These are phyloP conservation scores for Coccyzus lansbergi DNA, from an alignment of 2,797 vertebrate species.

Conservation along the genomic window DNA sequence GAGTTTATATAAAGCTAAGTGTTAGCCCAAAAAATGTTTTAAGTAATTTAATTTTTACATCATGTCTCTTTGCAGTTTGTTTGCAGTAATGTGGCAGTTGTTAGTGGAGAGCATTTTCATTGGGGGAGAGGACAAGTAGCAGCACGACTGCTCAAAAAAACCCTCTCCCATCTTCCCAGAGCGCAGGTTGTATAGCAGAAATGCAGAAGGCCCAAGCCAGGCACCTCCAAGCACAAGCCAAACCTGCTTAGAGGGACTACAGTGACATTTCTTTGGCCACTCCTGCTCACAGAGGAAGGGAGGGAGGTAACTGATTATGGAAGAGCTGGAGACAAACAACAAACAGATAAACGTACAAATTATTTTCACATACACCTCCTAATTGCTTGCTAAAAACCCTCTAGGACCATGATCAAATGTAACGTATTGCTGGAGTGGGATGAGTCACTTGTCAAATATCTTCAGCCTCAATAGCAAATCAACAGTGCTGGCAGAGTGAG, in stretches of 20 bases:
- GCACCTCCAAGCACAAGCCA: neutral
- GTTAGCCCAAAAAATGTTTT: conserved; percentile 80
- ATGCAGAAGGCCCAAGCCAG: neutral
- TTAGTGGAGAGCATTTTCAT: conserved; percentile 48
- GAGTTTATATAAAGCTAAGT: conserved; percentile 85
- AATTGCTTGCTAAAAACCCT: conserved; percentile 72
- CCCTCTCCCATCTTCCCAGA: conserved; percentile 55
- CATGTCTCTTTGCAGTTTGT: conserved; percentile 80
- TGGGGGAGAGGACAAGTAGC: conserved; percentile 67
- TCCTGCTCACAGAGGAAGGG: conserved; percentile 50
- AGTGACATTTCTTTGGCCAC: conserved; percentile 4
- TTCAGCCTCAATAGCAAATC: conserved; percentile 21
- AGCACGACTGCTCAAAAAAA: conserved; percentile 65
- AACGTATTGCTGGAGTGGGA: conserved; percentile 5
- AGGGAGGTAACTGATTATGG: conserved; percentile 31
- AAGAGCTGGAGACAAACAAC: conserved; percentile 46
- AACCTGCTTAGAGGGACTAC: neutral
- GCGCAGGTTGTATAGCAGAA: conserved; percentile 51
- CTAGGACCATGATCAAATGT: conserved; percentile 66
- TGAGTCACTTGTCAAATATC: conserved; percentile 61
- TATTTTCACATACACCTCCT: conserved; percentile 73
- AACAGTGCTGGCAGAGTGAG: neutral
- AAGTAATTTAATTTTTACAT: conserved; percentile 83
- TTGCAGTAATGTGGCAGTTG: conserved; percentile 78
- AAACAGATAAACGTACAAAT: conserved; percentile 72